A percentile compares a stretch with the other conserved stretches of the same genome.
phyloP scores from a whole-genome alignment of 2,888 invertebrate species.

The Apamea monoglypha region DNA sequence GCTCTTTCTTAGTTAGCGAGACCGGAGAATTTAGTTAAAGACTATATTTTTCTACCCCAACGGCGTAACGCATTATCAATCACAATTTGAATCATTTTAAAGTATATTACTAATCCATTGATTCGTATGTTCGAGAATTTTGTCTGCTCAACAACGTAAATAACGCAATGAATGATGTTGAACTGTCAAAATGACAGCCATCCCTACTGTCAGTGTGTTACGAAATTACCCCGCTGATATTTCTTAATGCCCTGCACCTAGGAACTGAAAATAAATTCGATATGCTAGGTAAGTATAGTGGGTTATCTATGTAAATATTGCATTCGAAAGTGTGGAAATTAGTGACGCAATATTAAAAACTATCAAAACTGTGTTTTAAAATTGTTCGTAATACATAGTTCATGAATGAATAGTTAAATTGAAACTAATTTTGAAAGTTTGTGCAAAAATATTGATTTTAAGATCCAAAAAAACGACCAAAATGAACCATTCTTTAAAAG shows the following conservation, averaged over 20 bases:
- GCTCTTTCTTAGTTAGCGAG: conserved; percentile 26
- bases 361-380: background rate
- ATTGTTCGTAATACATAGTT: too few relatives aligned
- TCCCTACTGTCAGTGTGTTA: too few relatives aligned
- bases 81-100: background rate
- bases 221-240: too few relatives aligned
- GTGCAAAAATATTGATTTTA: background rate
- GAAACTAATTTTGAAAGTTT: background rate
- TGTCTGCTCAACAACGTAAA: too few relatives aligned
- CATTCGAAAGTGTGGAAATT: background rate
- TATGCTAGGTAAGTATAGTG: background rate
- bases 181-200: too few relatives aligned
- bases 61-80: background rate
- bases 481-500: background rate
- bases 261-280: background rate
- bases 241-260: background rate
- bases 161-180: too few relatives aligned
- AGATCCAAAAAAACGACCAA: background rate
- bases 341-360: background rate
- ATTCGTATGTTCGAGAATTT: too few relatives aligned
- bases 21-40: background rate
- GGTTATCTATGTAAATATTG: background rate
- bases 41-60: background rate
- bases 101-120: background rate
- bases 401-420: too few relatives aligned